Base-by-base conservation (phyloP, 2,797 vertebrate species). In the Megalops cyprinoides region DNA sequence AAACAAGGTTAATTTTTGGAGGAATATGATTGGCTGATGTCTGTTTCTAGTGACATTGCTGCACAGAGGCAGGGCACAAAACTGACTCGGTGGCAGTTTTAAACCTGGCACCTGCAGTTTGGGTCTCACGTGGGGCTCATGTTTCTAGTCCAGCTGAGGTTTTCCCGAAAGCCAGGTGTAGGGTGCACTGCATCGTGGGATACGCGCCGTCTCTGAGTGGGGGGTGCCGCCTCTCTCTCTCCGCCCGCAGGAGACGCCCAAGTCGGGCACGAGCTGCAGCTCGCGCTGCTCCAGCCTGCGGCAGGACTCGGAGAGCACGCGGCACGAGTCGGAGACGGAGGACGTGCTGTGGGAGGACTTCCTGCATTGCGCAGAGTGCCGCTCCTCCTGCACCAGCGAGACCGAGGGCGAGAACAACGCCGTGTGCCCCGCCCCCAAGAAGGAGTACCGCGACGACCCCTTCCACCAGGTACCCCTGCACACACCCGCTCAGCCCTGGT, bases 281-380 rank as follows among this genome's bases (percentile, higher is more conserved):
- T 99, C 97, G 75, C 95, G 97, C 76, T 98, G 98, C 87, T 99
- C 97, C 81, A 98, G 97, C 90, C 96, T 97, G 87, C 96, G 97
- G 28, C 97, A 96, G 79, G 97, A 99, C 93, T 98, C 97, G 0
- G 97, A 98, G 91, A 99, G 97, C 84, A 91, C 96, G 0, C 94
- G 97, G 25, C 98, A 97, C 0, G 98, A 98, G 90, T 99, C 98
- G 0, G 98, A 99, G 93, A 98, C 97, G 0, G 98, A 99, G 89
- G 98, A 99, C 87, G 89, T 99, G 53, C 92, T 98, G 84, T 99
- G 98, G 98, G 98, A 99, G 83, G 98, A 99, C 87, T 96, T 99
- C 84, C 91, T 99, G 82, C 98, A 98, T 91, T 97, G 97, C 81
- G 97, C 98, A 0, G 98, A 99, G 91, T 99, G 97, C 87, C 95